Evolutionary conservation across 2,113 vertebrate species (phyloP).

Genomic region (Rhea pennata): DNA sequence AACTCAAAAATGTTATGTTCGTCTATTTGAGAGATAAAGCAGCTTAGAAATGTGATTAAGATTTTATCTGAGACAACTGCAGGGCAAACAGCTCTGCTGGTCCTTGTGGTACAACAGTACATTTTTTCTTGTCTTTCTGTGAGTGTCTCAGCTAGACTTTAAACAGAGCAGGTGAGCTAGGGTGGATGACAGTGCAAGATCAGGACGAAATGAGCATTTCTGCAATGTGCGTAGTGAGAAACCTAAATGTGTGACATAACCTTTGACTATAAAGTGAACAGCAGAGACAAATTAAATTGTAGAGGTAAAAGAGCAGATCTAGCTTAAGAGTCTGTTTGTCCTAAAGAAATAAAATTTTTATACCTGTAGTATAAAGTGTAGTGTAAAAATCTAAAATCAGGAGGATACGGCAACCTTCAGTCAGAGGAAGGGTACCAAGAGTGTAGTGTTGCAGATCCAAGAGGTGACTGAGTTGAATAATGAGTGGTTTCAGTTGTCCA

Average conservation of each 20-base stretch:
- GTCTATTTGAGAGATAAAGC: not conserved
- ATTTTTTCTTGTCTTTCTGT: not conserved
- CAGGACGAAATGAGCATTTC: not conserved
- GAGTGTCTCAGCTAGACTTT: not conserved
- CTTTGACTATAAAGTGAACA: not conserved
- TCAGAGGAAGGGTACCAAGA: not conserved
- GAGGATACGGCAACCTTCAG: fast-evolving
- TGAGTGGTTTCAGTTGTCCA: not conserved
- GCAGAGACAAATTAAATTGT: not conserved
- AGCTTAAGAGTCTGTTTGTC: not conserved
- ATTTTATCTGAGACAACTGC: not conserved
- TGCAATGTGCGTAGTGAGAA: not conserved
- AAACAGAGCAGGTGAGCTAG: not conserved
- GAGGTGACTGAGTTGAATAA: not conserved
- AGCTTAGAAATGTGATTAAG: not conserved
- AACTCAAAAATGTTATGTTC: not conserved
- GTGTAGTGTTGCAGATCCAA: not conserved
- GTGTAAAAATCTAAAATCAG: not conserved
- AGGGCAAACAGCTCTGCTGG: not conserved
- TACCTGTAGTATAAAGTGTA: not conserved
- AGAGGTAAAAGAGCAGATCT: not conserved
- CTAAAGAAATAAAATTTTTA: not conserved
- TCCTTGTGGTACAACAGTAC: not conserved
- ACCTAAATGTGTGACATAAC: not conserved
- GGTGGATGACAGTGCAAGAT: not conserved